phyloP scores from a whole-genome alignment of 2,797 vertebrate genomes.

The Characodon lateralis region DNA sequence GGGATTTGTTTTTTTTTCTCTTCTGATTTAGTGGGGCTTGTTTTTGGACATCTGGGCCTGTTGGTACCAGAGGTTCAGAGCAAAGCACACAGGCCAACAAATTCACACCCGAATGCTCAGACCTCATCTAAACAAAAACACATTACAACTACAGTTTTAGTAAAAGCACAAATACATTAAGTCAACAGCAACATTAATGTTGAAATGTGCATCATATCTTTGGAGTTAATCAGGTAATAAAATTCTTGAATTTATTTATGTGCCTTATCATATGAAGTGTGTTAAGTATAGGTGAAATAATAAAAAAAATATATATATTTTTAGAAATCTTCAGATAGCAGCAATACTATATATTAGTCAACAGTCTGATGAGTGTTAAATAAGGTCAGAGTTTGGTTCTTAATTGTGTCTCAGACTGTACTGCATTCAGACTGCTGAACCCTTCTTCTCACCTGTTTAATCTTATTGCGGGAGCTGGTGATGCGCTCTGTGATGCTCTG shows the following conservation, averaged over 20 bases:
- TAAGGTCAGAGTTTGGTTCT: too few relatives aligned
- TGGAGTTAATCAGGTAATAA: neutral
- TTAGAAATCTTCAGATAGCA: too few relatives aligned
- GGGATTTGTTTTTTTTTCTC: neutral
- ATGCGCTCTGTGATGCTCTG: slow-evolving; percentile 99
- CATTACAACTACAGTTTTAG: neutral
- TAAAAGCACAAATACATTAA: neutral
- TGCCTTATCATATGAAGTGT: neutral
- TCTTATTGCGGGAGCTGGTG: slow-evolving; percentile 96
- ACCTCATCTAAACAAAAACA: neutral
- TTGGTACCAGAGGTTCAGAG: neutral
- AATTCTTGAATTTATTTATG: neutral
- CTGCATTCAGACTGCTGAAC: too few relatives aligned
- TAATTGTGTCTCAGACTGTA: too few relatives aligned
- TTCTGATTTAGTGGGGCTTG: neutral
- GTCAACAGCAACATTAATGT: neutral
- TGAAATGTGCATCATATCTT: neutral
- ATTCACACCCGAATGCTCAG: neutral
- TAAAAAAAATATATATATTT: too few relatives aligned
- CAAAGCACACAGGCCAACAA: neutral
- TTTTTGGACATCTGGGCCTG: neutral
- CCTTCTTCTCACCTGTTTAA: slow-evolving; percentile 85
- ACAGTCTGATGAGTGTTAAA: too few relatives aligned
- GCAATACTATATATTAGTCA: too few relatives aligned
- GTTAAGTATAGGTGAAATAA: neutral